A percentile compares a stretch with the other conserved stretches of the same genome.
phyloP scores from a whole-genome alignment of 2,797 vertebrate species.

The Cossypha caffra region DNA sequence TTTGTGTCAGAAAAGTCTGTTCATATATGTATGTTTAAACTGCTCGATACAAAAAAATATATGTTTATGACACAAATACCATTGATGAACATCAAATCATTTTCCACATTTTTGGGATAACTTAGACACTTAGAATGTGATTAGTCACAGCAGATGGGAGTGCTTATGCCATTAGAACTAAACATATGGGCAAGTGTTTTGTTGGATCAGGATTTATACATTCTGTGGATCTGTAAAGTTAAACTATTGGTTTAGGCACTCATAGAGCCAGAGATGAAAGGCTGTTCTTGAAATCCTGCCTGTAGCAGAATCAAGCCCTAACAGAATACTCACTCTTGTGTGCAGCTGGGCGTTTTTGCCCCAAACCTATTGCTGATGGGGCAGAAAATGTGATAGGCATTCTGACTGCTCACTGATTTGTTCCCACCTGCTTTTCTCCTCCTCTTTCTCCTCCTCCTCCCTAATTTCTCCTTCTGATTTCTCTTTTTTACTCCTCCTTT shows the following conservation, averaged over 20 bases:
- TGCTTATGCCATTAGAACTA: slow-evolving; percentile 33
- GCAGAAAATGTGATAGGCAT: background rate
- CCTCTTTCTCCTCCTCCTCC: background rate
- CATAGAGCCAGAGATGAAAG: background rate
- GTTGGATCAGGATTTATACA: background rate
- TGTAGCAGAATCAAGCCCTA: background rate
- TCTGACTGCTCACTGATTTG: background rate
- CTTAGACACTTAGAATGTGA: slow-evolving; percentile 1
- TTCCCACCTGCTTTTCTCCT: background rate
- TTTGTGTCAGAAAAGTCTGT: background rate
- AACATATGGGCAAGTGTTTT: slow-evolving; percentile 33
- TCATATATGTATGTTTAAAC: background rate
- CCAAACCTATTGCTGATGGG: background rate
- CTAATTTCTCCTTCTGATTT: background rate
- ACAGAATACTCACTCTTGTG: background rate
- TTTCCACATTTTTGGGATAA: background rate
- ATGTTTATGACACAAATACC: background rate
- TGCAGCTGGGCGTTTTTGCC: background rate
- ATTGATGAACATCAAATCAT: background rate
- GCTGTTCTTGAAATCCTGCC: background rate
- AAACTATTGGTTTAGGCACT: background rate
- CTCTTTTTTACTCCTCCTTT: background rate
- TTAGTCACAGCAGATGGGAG: slow-evolving; percentile 36
- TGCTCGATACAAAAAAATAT: background rate
- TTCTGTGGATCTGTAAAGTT: background rate